Evolutionary conservation across 2,888 invertebrate genomes (phyloP), one percentile per base, ranked within the genome.

Genomic region (Alloscopus bannaensis): DNA sequence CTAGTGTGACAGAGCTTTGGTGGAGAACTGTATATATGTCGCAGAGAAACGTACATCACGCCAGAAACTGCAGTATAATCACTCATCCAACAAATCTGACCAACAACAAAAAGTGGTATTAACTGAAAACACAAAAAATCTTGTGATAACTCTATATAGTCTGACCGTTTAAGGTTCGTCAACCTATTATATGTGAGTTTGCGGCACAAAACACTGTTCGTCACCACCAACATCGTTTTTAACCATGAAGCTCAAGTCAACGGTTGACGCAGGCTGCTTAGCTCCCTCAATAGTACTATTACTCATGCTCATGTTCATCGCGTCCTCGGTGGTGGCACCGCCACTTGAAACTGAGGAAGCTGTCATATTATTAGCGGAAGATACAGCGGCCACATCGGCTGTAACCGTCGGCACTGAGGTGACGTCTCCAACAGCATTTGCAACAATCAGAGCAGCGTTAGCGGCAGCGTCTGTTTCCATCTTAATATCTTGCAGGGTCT

Each of bases 131-230:
- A n/a, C n/a, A n/a, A n/a, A n/a, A n/a, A 68, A 55, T 52, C 36
- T 29, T 31, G 11, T 66, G 8, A 68, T 42, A 62, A 40, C 42
- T 26, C 24, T 66, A 28, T n/a, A n/a, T 47, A 13, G 11, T 47
- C 11, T 47, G 24, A 24, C 45, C 45, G 42, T 59, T 52, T 52
- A 52, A 57, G 18, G 31, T 36, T 70, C 45, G 24, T 70, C 66
- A 65, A 78, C 50, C 66, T 81, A n/a, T n/a, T n/a, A 81, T 72
- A 81, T 81, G 60, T 75, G 81, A 70, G 78, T 81, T 73, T 81
- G 81, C 70, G 71, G 76, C 78, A 81, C 81, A 78, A 73, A 81
- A 69, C 81, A 81, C 81, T 81, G 81, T 73, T 73, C 78, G 24
- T 81, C 81, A 69, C 77, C 81, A 52, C 71, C 81, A 55, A 78